Base-by-base conservation (phyloP, 2,113 vertebrate species). In the Hippocampus mohnikei region DNA sequence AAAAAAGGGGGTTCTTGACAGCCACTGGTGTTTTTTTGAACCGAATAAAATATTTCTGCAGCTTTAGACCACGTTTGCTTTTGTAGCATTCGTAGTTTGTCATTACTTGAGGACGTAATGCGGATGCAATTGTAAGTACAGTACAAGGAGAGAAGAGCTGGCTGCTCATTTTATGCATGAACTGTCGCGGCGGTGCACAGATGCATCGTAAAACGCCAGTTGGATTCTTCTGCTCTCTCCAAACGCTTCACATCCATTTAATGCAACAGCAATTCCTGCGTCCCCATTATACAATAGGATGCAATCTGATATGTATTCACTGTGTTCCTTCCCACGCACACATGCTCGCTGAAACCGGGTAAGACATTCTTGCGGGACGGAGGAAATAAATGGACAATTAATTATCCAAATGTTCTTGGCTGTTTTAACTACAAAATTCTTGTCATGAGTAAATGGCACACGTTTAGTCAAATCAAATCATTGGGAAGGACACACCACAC, bases 321-420 rank as follows among this genome's bases (percentile, higher is more conserved):
- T 50, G 27, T 64, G 44, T 29, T 27, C 16, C 37, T 63, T 73
- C 66, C 62, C 67, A 81, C 72, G 74, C 70, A 67, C 18, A 42
- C 23, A 50, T 46, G 27, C 69, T 58, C 46, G 71, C 52, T 33
- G 60, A 64, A 74, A 60, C 20, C 72, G 56, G 69, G 23, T 44
- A 64, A 72, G 67, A 41, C 65, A 21, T 73, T 27, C 70, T 65
- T 74, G 65, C 50, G 58, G 56, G 74, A 63, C 41, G 66, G 66
- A 74, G 58, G 56, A 40, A 50, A 42, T 52, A 46, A 60, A 67
- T 68, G 58, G 75, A 74, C 75, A 73, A 82, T 81, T 77, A 53
- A 82, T 79, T 84, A 75, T 78, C 27, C 20, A 55, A 50, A 23
- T 23, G 52, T 55, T 55, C 10, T 55, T 55, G 69, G 55, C 42